Evolutionary conservation across 2,797 vertebrate genomes (phyloP).

Genomic region (Chanos chanos): DNA sequence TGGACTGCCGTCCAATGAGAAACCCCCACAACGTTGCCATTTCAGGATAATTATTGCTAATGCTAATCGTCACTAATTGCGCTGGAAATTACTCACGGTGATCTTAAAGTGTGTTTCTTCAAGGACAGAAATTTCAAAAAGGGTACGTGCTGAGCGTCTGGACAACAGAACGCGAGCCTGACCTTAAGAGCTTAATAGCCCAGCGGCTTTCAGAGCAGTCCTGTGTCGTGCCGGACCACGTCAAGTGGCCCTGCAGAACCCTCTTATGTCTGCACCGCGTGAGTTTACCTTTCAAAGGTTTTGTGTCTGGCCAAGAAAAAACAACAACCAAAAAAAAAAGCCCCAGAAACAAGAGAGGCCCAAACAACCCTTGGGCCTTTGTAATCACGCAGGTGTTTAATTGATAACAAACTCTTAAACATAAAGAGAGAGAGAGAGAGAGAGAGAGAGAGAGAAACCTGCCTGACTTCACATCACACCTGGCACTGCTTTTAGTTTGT

Average conservation of each 20-base stretch:
- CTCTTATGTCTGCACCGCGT: slow-evolving; percentile 33
- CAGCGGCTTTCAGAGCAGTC: slow-evolving; percentile 37
- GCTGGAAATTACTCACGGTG: slow-evolving; percentile 48
- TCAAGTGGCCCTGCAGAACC: slow-evolving; percentile 21
- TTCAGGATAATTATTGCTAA: slow-evolving; percentile 51
- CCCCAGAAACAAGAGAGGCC: slow-evolving; percentile 36
- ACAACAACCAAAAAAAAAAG: slow-evolving; percentile 17
- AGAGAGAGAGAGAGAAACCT: neutral
- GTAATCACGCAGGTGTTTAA: slow-evolving; percentile 56
- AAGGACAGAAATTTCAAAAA: slow-evolving; percentile 41
- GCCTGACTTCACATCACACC: too few species aligned
- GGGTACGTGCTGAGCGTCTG: slow-evolving; percentile 35
- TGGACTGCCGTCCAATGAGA: slow-evolving; percentile 44
- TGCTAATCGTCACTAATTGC: slow-evolving; percentile 49
- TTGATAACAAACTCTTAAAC: slow-evolving; percentile 49
- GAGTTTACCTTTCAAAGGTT: slow-evolving; percentile 28
- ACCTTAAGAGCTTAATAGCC: slow-evolving; percentile 45
- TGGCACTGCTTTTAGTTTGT: too few species aligned
- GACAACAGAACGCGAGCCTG: slow-evolving; percentile 30
- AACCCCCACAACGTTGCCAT: slow-evolving; percentile 31
- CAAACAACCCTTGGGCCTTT: slow-evolving; percentile 41
- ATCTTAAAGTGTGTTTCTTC: slow-evolving; percentile 38
- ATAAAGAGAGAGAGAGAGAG: slow-evolving; percentile 34
- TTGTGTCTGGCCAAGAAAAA: slow-evolving; percentile 5
- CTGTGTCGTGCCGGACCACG: slow-evolving; percentile 45